Evolutionary conservation across 2,888 invertebrate species (phyloP).

Genomic region (Drosophila mimetica): DNA sequence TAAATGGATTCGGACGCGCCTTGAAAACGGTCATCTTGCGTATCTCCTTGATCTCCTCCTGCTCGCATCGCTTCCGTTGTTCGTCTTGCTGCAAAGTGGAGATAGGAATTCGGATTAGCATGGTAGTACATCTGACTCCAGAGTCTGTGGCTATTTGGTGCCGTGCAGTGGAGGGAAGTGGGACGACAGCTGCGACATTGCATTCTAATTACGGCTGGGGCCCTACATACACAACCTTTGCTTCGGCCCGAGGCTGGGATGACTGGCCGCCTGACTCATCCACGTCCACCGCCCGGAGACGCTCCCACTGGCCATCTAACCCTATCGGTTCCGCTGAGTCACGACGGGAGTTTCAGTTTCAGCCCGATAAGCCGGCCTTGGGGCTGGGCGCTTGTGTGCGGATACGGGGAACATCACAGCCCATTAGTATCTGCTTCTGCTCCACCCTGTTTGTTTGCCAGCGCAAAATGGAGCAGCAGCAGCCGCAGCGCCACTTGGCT

Average conservation of each 20-base stretch:
- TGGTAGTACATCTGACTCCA: neutral
- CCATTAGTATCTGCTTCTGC: constrained; percentile 14
- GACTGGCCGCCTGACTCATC: constrained; percentile 24
- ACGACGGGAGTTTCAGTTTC: constrained; percentile 5
- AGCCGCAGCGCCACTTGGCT: constrained; percentile 15
- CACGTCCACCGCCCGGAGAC: neutral
- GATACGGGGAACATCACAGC: neutral
- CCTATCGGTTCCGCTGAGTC: constrained; percentile 22
- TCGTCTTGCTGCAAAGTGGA: constrained; percentile 78
- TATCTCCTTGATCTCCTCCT: constrained; percentile 76
- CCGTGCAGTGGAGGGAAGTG: neutral
- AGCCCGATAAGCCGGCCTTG: constrained; percentile 22
- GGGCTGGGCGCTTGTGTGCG: neutral
- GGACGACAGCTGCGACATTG: neutral
- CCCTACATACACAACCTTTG: neutral
- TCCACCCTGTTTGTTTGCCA: constrained; percentile 30
- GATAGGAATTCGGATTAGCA: neutral
- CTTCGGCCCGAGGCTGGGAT: neutral
- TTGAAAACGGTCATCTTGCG: constrained; percentile 82
- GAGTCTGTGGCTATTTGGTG: neutral
- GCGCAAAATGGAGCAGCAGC: constrained; percentile 34
- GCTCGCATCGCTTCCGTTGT: constrained; percentile 78
- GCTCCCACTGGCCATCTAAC: neutral
- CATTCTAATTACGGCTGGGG: neutral
- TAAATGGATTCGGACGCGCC: constrained; percentile 84